These are phyloP conservation scores for Sminthurides bifidus DNA, from an alignment of 1,140 invertebrate genomes.

Conservation along the genomic window DNA sequence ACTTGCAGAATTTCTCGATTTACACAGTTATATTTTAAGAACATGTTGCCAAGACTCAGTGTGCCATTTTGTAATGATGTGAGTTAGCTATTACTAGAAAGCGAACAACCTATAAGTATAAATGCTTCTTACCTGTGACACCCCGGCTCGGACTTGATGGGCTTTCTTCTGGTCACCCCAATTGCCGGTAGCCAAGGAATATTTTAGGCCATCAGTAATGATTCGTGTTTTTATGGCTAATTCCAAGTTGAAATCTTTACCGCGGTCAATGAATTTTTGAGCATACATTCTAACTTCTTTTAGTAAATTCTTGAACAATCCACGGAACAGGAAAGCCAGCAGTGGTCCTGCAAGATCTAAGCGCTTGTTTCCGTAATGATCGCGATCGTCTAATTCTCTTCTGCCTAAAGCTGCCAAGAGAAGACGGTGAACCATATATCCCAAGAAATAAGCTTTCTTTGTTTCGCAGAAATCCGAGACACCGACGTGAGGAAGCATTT, in stretches of 20 bases:
- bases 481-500: conserved; percentile 98
- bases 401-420: conserved; percentile 86
- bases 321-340: conserved; percentile 87
- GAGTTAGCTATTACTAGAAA: too few relatives aligned
- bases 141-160: conserved; percentile 89
- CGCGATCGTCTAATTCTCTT: conserved; percentile 91
- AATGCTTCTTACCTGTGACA: conserved; percentile 55
- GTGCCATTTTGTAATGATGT: too few relatives aligned
- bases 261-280: conserved; percentile 96
- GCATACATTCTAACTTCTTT: conserved; percentile 96
- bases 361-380: conserved; percentile 99
- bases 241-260: conserved; percentile 96
- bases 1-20: too few relatives aligned
- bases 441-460: conserved; percentile 95
- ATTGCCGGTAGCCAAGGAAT: conserved; percentile 96
- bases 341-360: conserved; percentile 93
- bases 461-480: conserved; percentile 99
- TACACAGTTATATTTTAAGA: too few relatives aligned
- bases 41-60: too few relatives aligned
- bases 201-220: conserved; percentile 94
- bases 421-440: conserved; percentile 96
- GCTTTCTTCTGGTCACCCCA: conserved; percentile 99
- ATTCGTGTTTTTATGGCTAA: conserved; percentile 94
- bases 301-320: conserved; percentile 82
- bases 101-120: too few relatives aligned